Conservation (phyloP, 2,113 vertebrate genomes). For the Tylochromis polylepis region DNA sequence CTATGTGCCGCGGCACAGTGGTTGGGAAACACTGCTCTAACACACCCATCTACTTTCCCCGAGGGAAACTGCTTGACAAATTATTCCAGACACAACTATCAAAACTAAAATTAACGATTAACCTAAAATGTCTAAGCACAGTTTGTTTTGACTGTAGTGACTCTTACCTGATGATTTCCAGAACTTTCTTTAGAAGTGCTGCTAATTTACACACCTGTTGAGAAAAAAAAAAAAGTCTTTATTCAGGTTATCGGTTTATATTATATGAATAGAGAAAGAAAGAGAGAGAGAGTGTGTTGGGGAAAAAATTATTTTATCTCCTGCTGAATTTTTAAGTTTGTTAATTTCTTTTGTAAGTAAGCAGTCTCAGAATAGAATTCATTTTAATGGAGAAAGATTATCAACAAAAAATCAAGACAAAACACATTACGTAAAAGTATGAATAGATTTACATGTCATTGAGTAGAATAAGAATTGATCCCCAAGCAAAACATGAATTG, state of each 20-base stretch:
- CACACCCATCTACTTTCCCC: neutral
- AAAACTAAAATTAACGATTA: too few species aligned
- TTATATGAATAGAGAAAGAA: neutral
- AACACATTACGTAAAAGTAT: too few species aligned
- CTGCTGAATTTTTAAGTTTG: neutral
- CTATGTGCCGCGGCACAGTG: too few species aligned
- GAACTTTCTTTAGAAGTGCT: conserved; percentile 81
- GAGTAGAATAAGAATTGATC: too few species aligned
- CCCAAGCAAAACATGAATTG: too few species aligned
- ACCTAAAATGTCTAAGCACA: neutral
- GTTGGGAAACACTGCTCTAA: too few species aligned
- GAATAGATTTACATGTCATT: too few species aligned
- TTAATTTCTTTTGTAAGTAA: too few species aligned
- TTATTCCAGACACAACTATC: neutral
- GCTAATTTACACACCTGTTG: conserved; percentile 83
- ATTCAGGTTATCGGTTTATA: neutral
- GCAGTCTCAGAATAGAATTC: too few species aligned
- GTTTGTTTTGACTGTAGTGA: neutral
- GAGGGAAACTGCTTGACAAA: neutral
- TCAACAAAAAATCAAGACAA: too few species aligned
- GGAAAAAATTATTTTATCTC: neutral
- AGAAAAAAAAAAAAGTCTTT: neutral
- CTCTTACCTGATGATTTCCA: conserved; percentile 83
- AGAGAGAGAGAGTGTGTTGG: too few species aligned
- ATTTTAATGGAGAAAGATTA: too few species aligned